A percentile compares a stretch with the other conserved stretches of the same genome.
Evolutionary conservation across 2,888 invertebrate species (phyloP).

Genomic region (Corythucha ciliata): DNA sequence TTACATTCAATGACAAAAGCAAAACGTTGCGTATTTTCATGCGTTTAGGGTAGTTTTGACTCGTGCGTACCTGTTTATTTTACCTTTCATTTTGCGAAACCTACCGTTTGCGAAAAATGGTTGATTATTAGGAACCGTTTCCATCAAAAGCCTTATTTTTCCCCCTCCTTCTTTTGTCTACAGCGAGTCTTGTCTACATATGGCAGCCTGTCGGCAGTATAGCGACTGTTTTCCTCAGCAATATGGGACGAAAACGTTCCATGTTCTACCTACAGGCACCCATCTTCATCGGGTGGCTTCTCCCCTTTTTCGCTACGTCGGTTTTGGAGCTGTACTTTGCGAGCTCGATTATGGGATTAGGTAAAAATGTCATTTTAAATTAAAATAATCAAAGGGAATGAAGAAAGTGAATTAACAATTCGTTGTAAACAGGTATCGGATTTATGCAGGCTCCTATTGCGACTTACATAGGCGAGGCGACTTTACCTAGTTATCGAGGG

Average conservation of each 20-base stretch:
- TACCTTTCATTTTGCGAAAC: no score
- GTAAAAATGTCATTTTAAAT: no score
- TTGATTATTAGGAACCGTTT: no score
- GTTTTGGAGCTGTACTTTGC: constrained; percentile 28
- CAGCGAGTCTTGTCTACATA: constrained; percentile 28
- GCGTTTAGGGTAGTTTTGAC: no score
- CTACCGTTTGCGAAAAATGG: no score
- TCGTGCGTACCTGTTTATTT: no score
- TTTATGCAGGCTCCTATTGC: constrained; percentile 29
- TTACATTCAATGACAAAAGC: no score
- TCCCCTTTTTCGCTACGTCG: constrained; percentile 27
- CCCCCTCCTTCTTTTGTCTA: no score
- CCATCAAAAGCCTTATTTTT: no score
- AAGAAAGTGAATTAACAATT: no score
- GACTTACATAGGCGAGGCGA: constrained; percentile 27
- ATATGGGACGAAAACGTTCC: constrained; percentile 24
- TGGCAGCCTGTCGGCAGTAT: constrained; percentile 29
- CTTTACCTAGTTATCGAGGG: constrained; percentile 25
- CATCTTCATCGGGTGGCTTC: constrained; percentile 25
- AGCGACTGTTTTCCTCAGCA: constrained; percentile 21
- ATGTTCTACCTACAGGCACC: constrained; percentile 28
- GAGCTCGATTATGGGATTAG: constrained; percentile 26
- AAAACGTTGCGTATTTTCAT: no score
- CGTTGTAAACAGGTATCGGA: constrained; percentile 28
- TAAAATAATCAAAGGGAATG: no score